Evolutionary conservation across 2,888 invertebrate genomes (phyloP).

Genomic region (Xanthia togata): DNA sequence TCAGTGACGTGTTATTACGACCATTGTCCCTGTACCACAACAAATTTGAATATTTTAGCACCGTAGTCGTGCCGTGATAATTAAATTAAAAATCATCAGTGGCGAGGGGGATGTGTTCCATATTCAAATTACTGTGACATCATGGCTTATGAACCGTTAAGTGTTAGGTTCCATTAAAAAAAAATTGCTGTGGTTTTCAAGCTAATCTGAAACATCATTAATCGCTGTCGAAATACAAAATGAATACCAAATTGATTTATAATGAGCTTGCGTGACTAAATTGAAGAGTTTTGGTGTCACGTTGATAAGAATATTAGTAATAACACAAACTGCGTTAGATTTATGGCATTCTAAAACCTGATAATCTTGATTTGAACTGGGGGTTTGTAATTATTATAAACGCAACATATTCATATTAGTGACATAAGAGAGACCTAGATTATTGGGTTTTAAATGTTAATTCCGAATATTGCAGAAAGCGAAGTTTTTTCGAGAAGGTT

Average conservation of each 20-base stretch:
- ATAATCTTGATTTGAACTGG: slow-evolving; percentile 65
- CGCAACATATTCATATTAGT: slow-evolving; percentile 24
- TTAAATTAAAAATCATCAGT: slow-evolving; percentile 35
- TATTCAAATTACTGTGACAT: slow-evolving; percentile 56
- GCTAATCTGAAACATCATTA: slow-evolving; percentile 49
- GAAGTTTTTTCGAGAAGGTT: slow-evolving; percentile 3
- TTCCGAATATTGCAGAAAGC: slow-evolving; percentile 61
- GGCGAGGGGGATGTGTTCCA: slow-evolving; percentile 44
- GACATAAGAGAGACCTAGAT: slow-evolving; percentile 59
- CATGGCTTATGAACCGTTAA: slow-evolving; percentile 37
- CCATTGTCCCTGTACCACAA: slow-evolving; percentile 45
- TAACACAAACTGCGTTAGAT: slow-evolving; percentile 61
- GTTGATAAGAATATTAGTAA: slow-evolving; percentile 57
- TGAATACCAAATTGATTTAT: slow-evolving; percentile 44
- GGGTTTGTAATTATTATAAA: slow-evolving; percentile 28
- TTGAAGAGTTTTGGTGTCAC: slow-evolving; percentile 58
- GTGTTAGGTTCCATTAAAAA: slow-evolving; percentile 31
- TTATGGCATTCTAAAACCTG: slow-evolving; percentile 65
- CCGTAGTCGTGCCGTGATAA: slow-evolving; percentile 43
- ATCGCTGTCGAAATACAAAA: slow-evolving; percentile 47
- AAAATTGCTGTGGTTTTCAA: slow-evolving; percentile 32
- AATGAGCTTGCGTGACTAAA: slow-evolving; percentile 39
- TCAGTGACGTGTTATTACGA: slow-evolving; percentile 59
- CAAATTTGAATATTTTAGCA: slow-evolving; percentile 53
- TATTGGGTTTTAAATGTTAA: slow-evolving; percentile 67